These are phyloP conservation scores for Amphiura filiformis DNA, from an alignment of 35 echinoderm and acorn worm species.

Conservation along the genomic window DNA sequence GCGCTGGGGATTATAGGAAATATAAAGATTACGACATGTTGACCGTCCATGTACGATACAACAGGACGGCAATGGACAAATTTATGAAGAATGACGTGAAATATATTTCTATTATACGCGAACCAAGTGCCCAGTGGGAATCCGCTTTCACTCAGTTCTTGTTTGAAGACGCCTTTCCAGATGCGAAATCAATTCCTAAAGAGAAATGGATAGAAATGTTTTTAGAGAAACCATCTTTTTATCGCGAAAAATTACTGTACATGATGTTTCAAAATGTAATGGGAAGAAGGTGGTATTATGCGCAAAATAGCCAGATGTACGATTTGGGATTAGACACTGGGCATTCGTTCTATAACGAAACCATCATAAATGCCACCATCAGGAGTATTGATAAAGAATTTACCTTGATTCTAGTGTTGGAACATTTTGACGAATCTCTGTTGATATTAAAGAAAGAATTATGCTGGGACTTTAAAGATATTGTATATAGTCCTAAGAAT, in stretches of 20 bases:
- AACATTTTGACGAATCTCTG: constrained; percentile 63
- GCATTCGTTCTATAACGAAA: constrained; percentile 22
- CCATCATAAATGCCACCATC: constrained; percentile 8
- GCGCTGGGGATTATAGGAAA: neutral
- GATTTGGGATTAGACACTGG: constrained; percentile 67
- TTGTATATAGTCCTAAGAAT: constrained; percentile 73
- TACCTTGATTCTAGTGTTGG: constrained; percentile 39
- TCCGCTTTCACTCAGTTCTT: constrained; percentile 75
- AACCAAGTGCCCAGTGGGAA: constrained; percentile 81
- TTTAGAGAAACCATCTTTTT: constrained; percentile 29
- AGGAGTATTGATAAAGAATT: constrained; percentile 35
- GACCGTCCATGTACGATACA: constrained; percentile 59
- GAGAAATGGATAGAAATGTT: constrained; percentile 9
- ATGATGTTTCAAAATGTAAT: constrained; percentile 36
- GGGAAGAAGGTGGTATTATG: constrained; percentile 52
- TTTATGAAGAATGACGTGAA: constrained; percentile 53
- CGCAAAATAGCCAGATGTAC: constrained; percentile 54
- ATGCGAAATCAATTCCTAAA: neutral
- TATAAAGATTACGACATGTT: constrained; percentile 62
- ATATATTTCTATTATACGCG: constrained; percentile 84
- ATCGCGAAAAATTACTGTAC: constrained; percentile 35
- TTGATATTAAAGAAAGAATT: constrained; percentile 48
- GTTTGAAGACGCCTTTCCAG: constrained; percentile 39
- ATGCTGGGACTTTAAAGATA: constrained; percentile 58
- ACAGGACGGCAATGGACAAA: constrained; percentile 42